A percentile compares a stretch with the other conserved stretches of the same genome.
These are phyloP conservation scores for Trichonephila clavipes DNA, from an alignment of 1,140 invertebrate genomes.

Conservation along the genomic window DNA sequence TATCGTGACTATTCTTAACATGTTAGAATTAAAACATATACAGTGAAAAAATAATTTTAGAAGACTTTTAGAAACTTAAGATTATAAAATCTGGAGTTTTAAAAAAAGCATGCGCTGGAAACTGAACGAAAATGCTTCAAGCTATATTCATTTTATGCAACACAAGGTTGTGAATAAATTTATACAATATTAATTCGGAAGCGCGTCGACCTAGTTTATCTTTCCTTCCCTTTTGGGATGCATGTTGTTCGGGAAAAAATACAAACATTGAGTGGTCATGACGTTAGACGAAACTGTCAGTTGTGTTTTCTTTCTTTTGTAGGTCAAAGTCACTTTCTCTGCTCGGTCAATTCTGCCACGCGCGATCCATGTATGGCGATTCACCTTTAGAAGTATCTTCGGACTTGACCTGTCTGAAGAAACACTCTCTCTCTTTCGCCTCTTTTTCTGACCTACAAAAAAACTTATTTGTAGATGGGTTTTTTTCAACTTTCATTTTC, in stretches of 20 bases:
- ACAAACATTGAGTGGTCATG: neutral
- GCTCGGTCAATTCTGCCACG: too few species aligned
- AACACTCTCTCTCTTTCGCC: constrained; percentile 32
- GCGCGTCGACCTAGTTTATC: neutral
- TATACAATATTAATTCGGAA: neutral
- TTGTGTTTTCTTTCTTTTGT: neutral
- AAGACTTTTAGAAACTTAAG: too few species aligned
- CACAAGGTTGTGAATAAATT: too few species aligned
- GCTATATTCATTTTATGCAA: too few species aligned
- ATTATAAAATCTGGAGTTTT: too few species aligned
- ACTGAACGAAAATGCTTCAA: too few species aligned
- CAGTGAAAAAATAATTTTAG: too few species aligned
- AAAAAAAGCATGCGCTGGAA: too few species aligned
- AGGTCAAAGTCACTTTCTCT: constrained; percentile 29
- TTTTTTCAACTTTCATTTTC: neutral
- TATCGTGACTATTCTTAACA: too few species aligned
- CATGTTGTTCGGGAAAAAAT: neutral
- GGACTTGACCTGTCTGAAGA: constrained; percentile 40
- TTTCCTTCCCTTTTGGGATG: neutral
- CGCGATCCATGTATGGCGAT: constrained; percentile 1
- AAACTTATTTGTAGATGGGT: neutral
- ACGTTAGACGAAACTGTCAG: neutral
- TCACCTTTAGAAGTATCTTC: neutral
- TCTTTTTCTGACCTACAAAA: neutral
- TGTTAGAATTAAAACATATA: too few species aligned